Evolutionary conservation across 53 echinoderm and acorn worm genomes (phyloP).

Genomic region (Antedon mediterranea): DNA sequence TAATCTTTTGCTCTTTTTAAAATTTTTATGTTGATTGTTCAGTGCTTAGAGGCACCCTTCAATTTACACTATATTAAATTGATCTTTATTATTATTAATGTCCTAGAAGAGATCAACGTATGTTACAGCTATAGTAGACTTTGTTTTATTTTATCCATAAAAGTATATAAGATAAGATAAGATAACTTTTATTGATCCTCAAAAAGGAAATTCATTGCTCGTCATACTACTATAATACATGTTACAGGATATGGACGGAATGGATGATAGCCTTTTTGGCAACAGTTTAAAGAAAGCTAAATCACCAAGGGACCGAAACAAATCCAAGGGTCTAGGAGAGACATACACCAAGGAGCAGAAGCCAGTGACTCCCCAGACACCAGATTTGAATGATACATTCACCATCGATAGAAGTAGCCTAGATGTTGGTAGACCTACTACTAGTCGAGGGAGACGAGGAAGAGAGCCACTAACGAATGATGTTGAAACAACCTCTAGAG

Average conservation of each 20-base stretch:
- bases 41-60: no score
- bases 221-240: no score
- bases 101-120: no score
- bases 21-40: no score
- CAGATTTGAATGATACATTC: not conserved
- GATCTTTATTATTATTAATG: no score
- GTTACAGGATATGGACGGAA: slow-evolving; percentile 81
- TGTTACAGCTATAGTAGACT: no score
- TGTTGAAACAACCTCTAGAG: not conserved
- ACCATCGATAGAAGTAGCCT: slow-evolving; percentile 9
- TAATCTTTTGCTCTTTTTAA: no score
- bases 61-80: no score
- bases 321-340: not conserved
- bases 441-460: not conserved
- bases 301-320: slow-evolving; percentile 22
- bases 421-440: not conserved
- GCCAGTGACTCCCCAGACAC: not conserved
- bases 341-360: not conserved
- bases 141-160: not conserved
- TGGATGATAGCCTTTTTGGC: slow-evolving; percentile 79
- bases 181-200: no score
- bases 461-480: not conserved
- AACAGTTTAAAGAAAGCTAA: slow-evolving; percentile 35
- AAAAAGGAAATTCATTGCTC: no score
- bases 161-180: no score